phyloP scores from a whole-genome alignment of 2,797 vertebrate species.

The Ctenosaura bakeri region DNA sequence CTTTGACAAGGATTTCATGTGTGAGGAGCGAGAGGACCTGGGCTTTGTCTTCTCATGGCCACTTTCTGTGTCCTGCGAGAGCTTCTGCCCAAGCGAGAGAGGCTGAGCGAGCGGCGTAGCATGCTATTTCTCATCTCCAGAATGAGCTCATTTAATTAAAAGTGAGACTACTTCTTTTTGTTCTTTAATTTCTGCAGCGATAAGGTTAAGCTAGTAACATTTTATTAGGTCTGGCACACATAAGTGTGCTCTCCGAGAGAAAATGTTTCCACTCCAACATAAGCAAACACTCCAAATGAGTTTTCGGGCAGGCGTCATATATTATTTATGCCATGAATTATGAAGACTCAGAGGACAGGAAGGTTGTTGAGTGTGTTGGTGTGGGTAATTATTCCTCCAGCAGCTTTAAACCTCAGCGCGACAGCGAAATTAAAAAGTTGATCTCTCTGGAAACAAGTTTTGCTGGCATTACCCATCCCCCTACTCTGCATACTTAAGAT shows the following conservation, averaged over 20 bases:
- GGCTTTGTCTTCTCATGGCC: accelerated
- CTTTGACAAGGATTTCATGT: neutral
- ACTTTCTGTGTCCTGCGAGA: too few species aligned
- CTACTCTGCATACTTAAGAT: conserved; percentile 4
- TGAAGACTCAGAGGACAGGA: conserved; percentile 59
- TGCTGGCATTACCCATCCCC: neutral
- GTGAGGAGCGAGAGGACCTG: neutral
- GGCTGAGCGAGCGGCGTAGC: conserved; percentile 36
- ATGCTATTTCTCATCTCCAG: conserved; percentile 16
- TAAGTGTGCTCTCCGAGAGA: conserved; percentile 40
- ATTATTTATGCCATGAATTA: conserved; percentile 50
- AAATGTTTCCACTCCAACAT: conserved; percentile 58
- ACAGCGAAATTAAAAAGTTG: conserved; percentile 54
- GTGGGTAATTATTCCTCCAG: conserved; percentile 64
- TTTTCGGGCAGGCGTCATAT: conserved; percentile 53
- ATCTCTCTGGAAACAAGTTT: conserved; percentile 39
- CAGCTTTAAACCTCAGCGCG: conserved; percentile 45
- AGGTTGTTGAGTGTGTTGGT: conserved; percentile 42
- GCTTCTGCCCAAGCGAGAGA: conserved; percentile 48
- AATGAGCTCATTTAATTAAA: conserved; percentile 72
- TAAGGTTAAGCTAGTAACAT: conserved; percentile 70
- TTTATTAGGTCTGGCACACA: conserved; percentile 69
- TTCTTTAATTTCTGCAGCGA: conserved; percentile 75
- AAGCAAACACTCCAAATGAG: conserved; percentile 77
- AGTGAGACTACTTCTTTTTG: conserved; percentile 58